Evolutionary conservation across 2,113 vertebrate genomes (phyloP), one percentile per base, ranked within the genome.

Genomic region (Galemys pyrenaicus): DNA sequence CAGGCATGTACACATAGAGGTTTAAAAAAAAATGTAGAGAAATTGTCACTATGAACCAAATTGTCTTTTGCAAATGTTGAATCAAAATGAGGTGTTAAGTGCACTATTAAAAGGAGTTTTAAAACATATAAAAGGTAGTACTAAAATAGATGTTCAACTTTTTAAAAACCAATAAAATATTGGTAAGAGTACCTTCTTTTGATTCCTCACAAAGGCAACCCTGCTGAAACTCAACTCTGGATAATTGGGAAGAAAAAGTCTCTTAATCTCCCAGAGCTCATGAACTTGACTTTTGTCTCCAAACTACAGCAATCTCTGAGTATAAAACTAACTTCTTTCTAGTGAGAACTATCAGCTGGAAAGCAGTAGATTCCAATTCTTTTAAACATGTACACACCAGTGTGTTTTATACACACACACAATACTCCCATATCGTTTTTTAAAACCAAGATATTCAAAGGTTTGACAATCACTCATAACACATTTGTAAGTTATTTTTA

Each of bases 81-180:
- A 71, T 68, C 58, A 92, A 96, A 88, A 74, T 32, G 54, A 44
- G 44, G 86, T 92, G 92, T 78, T 94, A 92, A 91, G n/a, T 74
- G 68, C 11, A 88, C 20, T 56, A 88, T 92, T 95, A 78, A 77
- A 90, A 91, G 81, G n/a, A 88, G 20, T 35, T 84, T 32, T 65
- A 88, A 86, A 30, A 39, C 49, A 58, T 32, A 30, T 12, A 19
- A 77, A n/a, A 88, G 56, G 16, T 32, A 62, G 46, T n/a, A 75
- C 15, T 35, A 62, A 95, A 82, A 86, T 74, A 68, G 58, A 91
- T 80, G 60, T 44, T 89, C 15, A 86, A 74, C 51, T 75, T 95
- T 91, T 75, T 35, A 6, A 71, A 79, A 85, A 78, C 17, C 30
- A 92, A 41, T 74, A 92, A 78, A 49, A 87, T 19, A 70, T 77